These are phyloP conservation scores for Agonopterix alstromeriana DNA, from an alignment of 2,888 invertebrate genomes.

Conservation along the genomic window DNA sequence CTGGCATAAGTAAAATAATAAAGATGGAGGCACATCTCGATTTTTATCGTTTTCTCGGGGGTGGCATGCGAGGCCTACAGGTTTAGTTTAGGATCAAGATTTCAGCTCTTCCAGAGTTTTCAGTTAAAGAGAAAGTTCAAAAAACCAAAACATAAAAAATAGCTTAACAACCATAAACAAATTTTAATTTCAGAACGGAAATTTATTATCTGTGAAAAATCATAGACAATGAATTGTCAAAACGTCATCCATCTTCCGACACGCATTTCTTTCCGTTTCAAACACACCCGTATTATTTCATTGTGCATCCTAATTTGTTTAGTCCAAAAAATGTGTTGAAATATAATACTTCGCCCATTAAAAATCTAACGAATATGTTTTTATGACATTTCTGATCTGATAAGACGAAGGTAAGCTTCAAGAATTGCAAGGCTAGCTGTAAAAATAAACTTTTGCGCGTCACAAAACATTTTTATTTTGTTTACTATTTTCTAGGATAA, in stretches of 20 bases:
- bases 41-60: too few species aligned
- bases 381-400: conserved; percentile 42
- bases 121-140: neutral
- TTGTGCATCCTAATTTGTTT: conserved; percentile 17
- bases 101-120: too few species aligned
- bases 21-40: too few species aligned
- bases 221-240: conserved; percentile 11
- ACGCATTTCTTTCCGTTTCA: conserved; percentile 47
- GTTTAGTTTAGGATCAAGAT: too few species aligned
- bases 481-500: conserved; percentile 54
- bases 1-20: too few species aligned
- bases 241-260: conserved; percentile 30
- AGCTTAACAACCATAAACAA: neutral
- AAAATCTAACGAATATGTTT: conserved; percentile 38
- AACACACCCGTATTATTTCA: conserved; percentile 28
- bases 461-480: conserved; percentile 64
- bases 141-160: conserved; percentile 9
- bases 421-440: conserved; percentile 20
- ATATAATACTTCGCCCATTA: conserved; percentile 8
- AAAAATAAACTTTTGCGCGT: conserved; percentile 70
- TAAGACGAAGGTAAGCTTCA: conserved; percentile 32
- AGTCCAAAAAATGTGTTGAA: conserved; percentile 29
- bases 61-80: too few species aligned
- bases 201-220: neutral
- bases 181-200: neutral